These are phyloP conservation scores for Drosophila grimshawi DNA, from an alignment of 1,140 invertebrate genomes.

Conservation along the genomic window DNA sequence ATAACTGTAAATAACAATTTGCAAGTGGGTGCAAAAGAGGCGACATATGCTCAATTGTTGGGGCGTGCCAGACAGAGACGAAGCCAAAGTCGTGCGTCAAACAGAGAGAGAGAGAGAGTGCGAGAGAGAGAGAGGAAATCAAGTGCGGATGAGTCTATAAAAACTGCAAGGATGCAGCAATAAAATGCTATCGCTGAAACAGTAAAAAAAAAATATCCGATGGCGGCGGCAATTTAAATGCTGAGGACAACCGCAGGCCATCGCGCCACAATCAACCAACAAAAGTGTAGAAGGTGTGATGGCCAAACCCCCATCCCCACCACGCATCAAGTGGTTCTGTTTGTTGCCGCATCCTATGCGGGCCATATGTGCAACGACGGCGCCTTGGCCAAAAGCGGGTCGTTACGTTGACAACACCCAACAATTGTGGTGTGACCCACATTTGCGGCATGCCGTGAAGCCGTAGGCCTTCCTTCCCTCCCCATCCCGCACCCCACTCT, in stretches of 20 bases:
- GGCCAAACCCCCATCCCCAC: background rate
- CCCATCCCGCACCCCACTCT: slow-evolving; percentile 2
- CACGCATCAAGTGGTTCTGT: background rate
- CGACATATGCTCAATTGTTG: slow-evolving; percentile 60
- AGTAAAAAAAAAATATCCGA: slow-evolving; percentile 26
- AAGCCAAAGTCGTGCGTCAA: background rate
- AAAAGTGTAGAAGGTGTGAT: too few species aligned
- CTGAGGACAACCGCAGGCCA: slow-evolving; percentile 41
- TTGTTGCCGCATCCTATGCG: slow-evolving; percentile 18
- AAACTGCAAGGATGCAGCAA: slow-evolving; percentile 81
- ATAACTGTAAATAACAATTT: slow-evolving; percentile 82
- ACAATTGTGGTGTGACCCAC: slow-evolving; percentile 74
- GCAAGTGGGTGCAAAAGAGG: slow-evolving; percentile 66
- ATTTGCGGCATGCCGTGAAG: slow-evolving; percentile 67
- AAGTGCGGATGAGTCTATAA: slow-evolving; percentile 74
- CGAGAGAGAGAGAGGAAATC: slow-evolving; percentile 6
- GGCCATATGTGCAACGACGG: slow-evolving; percentile 51
- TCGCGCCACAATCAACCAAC: too few species aligned
- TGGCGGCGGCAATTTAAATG: slow-evolving; percentile 59
- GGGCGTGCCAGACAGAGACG: slow-evolving; percentile 62
- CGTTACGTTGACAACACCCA: slow-evolving; percentile 78
- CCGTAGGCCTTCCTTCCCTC: slow-evolving; percentile 11
- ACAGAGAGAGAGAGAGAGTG: background rate
- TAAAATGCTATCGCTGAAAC: slow-evolving; percentile 68
- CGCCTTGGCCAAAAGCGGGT: slow-evolving; percentile 72